Conservation (phyloP, 2,113 vertebrate species). For the Oxyruncus cristatus region DNA sequence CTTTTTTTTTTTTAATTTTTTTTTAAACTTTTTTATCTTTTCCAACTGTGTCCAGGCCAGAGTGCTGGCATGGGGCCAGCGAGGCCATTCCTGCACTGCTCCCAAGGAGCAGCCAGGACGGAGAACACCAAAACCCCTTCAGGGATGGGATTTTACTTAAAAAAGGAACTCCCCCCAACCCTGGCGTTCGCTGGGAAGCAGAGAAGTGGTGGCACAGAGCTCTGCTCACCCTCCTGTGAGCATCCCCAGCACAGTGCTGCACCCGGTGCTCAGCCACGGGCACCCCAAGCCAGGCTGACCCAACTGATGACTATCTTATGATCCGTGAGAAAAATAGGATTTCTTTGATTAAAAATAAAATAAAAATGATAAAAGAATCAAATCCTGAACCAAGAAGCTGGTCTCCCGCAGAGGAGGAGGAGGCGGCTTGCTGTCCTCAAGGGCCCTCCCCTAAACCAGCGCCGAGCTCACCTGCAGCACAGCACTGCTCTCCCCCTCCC, state of each 20-base stretch:
- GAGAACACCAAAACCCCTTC: constrained; percentile 76
- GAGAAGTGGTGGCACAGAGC: not conserved
- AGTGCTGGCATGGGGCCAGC: not conserved
- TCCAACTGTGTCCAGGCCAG: not conserved
- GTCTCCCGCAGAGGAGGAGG: not conserved
- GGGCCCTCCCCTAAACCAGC: constrained; percentile 36
- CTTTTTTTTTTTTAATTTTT: not conserved
- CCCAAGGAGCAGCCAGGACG: not conserved
- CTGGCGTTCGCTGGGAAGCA: not conserved
- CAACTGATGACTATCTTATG: constrained; percentile 57
- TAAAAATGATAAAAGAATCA: not conserved
- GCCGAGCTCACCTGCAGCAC: constrained; percentile 64
- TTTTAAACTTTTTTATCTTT: not conserved
- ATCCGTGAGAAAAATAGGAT: constrained; percentile 75
- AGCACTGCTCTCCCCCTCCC: constrained; percentile 66
- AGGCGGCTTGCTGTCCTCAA: constrained; percentile 34
- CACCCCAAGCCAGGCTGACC: constrained; percentile 38
- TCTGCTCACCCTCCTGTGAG: accelerated
- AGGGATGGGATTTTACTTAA: constrained; percentile 11
- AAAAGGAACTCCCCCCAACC: not conserved
- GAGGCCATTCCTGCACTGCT: constrained; percentile 35
- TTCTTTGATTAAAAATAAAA: constrained; percentile 74
- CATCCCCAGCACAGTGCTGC: not conserved
- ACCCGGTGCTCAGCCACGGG: not conserved
- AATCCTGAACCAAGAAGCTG: not conserved